A percentile compares a stretch with the other conserved stretches of the same genome.
phyloP scores from a whole-genome alignment of 2,888 invertebrate genomes.

The Microdon myrmicae region DNA sequence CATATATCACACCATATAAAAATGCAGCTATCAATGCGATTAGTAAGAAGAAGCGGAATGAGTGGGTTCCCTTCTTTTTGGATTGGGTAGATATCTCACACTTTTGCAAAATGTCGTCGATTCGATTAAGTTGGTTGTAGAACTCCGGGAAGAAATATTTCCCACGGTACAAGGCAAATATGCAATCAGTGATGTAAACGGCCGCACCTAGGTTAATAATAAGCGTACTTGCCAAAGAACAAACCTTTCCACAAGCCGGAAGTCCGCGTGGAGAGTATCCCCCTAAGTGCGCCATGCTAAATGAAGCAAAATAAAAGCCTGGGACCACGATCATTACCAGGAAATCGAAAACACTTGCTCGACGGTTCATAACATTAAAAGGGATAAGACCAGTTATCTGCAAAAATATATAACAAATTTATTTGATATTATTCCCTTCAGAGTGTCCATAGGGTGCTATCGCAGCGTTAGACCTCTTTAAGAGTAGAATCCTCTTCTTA shows the following conservation, averaged over 20 bases:
- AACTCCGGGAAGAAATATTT: constrained; percentile 61
- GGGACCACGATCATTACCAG: constrained; percentile 59
- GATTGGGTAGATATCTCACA: constrained; percentile 54
- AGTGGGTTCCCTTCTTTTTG: constrained; percentile 54
- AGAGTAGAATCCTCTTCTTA: too few relatives aligned
- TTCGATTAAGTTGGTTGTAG: constrained; percentile 56
- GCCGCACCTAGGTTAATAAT: constrained; percentile 61
- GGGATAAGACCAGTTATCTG: constrained; percentile 62
- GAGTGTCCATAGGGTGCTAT: too few relatives aligned
- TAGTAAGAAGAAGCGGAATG: constrained; percentile 57
- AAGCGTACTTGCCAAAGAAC: constrained; percentile 58
- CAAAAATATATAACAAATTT: too few relatives aligned
- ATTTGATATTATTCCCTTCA: too few relatives aligned
- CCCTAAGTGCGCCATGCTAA: constrained; percentile 54
- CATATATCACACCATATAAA: constrained; percentile 55
- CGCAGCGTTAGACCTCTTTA: too few relatives aligned
- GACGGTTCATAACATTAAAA: constrained; percentile 55
- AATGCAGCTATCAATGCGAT: constrained; percentile 52
- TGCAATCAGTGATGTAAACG: constrained; percentile 57
- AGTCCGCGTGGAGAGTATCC: constrained; percentile 43
- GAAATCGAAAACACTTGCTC: constrained; percentile 56
- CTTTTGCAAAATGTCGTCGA: constrained; percentile 57
- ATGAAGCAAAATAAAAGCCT: constrained; percentile 57
- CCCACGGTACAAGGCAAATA: constrained; percentile 59
- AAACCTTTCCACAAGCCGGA: constrained; percentile 58